Base-by-base conservation (phyloP, 35 echinoderm and acorn worm genomes). In the Holothuria glaberrima region DNA sequence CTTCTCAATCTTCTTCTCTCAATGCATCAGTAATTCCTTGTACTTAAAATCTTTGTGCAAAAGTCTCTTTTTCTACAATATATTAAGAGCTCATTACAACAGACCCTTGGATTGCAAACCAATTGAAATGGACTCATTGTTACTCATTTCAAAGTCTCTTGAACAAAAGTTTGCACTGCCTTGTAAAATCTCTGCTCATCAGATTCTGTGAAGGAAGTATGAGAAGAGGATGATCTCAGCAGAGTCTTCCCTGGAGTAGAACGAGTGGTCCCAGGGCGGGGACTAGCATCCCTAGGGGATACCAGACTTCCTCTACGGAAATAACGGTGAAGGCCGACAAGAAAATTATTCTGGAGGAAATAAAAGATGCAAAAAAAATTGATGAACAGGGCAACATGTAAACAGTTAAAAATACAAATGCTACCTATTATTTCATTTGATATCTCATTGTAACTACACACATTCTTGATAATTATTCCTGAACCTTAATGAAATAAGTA, bases 141-240 rank as follows among this genome's bases (percentile, higher is more conserved):
- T 52, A 26, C 20, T 84, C 57, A 95, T 78, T 89, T 88, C 19
- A 92, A 74, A 17, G 91, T 84, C 94, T 95, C 90, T 61, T 92
- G 90, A 18, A 95, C 88, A 86, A 95, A 95, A 16, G 82, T 75
- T 36, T 95, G 94, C 19, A 95, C 90, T 0, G 91, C 94, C 22
- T 89, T 82, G 79, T 89, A 95, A 83, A 95, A 95, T 25, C 87
- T 76, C 64, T 95, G 94, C 48, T 95, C 94, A 22, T 88, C 86
- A 48, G 90, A 86, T 63, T 95, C 90, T 13, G 90, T 89, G 79
- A 95, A 95, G 7, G 90, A 81, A 12, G 94, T 81, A 45, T 92
- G 89, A 7, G 87, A 84, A 6, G 90, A 88, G 0, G 94, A 41
- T 74, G 91, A 89, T 46, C 59, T 72, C 80, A 94, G 78, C 19